A percentile compares a stretch with the other conserved stretches of the same genome.
Conservation (phyloP, 2,888 invertebrate genomes). For the Ischnura elegans region DNA sequence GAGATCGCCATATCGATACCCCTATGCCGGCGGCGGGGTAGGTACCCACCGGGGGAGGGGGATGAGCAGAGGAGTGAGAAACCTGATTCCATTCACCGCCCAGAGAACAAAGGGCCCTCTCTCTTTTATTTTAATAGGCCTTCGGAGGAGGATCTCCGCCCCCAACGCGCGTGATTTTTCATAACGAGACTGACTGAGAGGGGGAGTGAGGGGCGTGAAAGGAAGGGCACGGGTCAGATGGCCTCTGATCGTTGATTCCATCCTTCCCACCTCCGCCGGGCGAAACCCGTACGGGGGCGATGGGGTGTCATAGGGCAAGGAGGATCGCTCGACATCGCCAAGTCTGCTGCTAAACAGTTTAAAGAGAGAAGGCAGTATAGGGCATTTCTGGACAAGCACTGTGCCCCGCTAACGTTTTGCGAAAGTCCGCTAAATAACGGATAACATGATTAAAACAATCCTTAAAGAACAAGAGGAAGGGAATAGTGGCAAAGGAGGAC, state of each 20-base stretch:
- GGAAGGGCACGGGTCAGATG: background rate
- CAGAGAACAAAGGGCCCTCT: background rate
- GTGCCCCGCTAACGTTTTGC: too few species aligned
- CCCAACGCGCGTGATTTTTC: background rate
- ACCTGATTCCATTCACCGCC: slow-evolving; percentile 20
- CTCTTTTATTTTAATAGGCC: slow-evolving; percentile 9
- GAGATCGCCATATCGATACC: background rate
- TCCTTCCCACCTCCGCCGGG: background rate
- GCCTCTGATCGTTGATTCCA: background rate
- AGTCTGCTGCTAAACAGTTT: too few species aligned
- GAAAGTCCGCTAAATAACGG: too few species aligned
- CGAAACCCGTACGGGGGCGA: background rate
- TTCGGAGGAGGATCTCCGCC: background rate
- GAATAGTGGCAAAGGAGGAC: too few species aligned
- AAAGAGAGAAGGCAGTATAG: too few species aligned
- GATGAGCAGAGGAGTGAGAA: background rate
- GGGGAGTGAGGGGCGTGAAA: background rate
- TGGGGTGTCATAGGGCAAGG: background rate
- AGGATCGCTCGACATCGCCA: background rate
- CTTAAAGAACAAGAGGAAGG: too few species aligned
- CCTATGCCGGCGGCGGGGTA: background rate
- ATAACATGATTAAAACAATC: too few species aligned
- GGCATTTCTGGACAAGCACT: too few species aligned
- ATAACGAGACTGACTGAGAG: background rate
- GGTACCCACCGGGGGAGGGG: background rate